Evolutionary conservation across 1,140 invertebrate species (phyloP), one percentile per base, ranked within the genome.

Genomic region (Nylanderia fulva): DNA sequence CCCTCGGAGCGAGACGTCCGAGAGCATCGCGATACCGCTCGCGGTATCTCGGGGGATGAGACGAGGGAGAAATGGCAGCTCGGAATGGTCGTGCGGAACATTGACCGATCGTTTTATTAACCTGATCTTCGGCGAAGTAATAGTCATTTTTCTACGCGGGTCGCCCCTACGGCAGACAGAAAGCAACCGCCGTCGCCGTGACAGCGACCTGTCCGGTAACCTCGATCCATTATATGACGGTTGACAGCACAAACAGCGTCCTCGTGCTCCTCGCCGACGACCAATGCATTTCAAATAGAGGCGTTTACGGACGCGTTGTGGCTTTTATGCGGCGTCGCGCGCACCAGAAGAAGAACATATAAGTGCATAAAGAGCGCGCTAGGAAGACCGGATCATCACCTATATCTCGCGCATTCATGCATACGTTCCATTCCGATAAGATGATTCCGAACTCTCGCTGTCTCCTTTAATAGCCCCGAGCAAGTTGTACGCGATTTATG

Each of bases 211-310:
- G 84, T 85, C 86, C 86, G 66, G 79, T 60, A 85, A 85, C 84
- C 86, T 68, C 88, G 72, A 93, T 93, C 89, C 91, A 92, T 93
- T 93, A 92, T 93, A 85, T 88, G 72, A 56, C 72, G 88, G 84
- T 91, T 92, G 92, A 92, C 92, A 93, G 91, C 63, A 87, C 87
- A 92, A 93, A 93, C 91, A 93, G 88, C 89, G 45, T 58, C 77
- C 56, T 85, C 80, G 83, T 88, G 66, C 66, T 82, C 13, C 85
- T 75, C 71, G 58, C 84, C 87, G 87, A 93, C 89, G 90, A 76
- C 89, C 92, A 92, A 93, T 93, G 92, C 92, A 93, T 93, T 93
- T 93, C 90, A 91, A 93, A 93, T 91, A 85, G 87, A 90, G 86
- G 80, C 80, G 77, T 84, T 88, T 86, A 87, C 86, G 71, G 13